These are phyloP conservation scores for Channa striata DNA, from an alignment of 2,797 vertebrate species.

Conservation along the genomic window DNA sequence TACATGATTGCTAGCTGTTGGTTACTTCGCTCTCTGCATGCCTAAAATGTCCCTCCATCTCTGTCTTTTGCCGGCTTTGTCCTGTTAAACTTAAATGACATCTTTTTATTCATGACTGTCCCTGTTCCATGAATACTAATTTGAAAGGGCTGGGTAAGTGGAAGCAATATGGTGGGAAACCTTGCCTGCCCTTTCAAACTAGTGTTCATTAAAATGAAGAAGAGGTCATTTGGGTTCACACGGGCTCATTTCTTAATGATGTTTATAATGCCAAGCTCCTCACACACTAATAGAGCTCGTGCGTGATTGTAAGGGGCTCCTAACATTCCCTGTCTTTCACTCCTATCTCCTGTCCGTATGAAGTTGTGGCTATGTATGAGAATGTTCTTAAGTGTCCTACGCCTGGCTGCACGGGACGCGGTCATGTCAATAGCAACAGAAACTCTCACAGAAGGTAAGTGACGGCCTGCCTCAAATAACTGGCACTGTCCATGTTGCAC, in stretches of 20 bases:
- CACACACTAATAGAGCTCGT: slow-evolving; percentile 80
- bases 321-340: slow-evolving; percentile 91
- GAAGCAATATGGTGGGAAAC: slow-evolving; percentile 79
- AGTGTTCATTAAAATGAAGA: slow-evolving; percentile 82
- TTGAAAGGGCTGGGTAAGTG: slow-evolving; percentile 78
- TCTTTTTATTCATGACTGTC: slow-evolving; percentile 81
- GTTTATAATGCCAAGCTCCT: slow-evolving; percentile 82
- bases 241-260: slow-evolving; percentile 81
- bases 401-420: slow-evolving; percentile 99
- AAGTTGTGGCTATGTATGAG: slow-evolving; percentile 99
- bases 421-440: slow-evolving; percentile 99
- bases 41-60: slow-evolving; percentile 51
- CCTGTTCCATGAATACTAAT: slow-evolving; percentile 80
- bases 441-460: slow-evolving; percentile 99
- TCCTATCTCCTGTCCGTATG: slow-evolving; percentile 86
- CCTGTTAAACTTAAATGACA: slow-evolving; percentile 82
- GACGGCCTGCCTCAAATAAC: slow-evolving; percentile 42
- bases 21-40: slow-evolving; percentile 65
- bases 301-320: slow-evolving; percentile 85
- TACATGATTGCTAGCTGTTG: slow-evolving; percentile 78
- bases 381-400: slow-evolving; percentile 99
- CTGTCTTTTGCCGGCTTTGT: slow-evolving; percentile 67
- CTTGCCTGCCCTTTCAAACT: slow-evolving; percentile 81
- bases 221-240: slow-evolving; percentile 80
- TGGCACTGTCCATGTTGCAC: slow-evolving; percentile 50